Evolutionary conservation across 1,140 invertebrate species (phyloP).

Genomic region (Dendroctonus ponderosae): DNA sequence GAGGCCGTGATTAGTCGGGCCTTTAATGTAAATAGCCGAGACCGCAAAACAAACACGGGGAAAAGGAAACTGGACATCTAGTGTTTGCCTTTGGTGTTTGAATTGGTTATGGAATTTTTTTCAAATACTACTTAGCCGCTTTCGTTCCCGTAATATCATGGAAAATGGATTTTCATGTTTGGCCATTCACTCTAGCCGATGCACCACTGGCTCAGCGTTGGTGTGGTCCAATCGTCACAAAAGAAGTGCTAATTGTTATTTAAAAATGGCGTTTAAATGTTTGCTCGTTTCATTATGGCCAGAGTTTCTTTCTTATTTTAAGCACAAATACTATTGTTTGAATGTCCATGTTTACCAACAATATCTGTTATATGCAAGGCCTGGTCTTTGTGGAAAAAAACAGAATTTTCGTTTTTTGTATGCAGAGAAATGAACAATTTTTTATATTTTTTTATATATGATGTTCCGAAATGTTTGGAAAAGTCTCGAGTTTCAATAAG

Average conservation of each 20-base stretch:
- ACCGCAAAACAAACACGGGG: conserved; percentile 20
- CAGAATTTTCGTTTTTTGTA: too few species aligned
- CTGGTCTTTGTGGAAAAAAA: too few species aligned
- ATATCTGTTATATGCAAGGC: too few species aligned
- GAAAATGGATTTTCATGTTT: too few species aligned
- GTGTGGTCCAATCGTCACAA: conserved; percentile 20
- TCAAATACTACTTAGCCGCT: conserved; percentile 1
- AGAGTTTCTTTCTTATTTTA: too few species aligned
- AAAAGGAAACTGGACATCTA: conserved; percentile 29
- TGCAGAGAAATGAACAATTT: too few species aligned
- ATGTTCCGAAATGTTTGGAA: too few species aligned
- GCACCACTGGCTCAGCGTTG: not conserved
- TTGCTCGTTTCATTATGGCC: conserved; percentile 11
- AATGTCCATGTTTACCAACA: too few species aligned
- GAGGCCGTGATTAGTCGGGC: conserved; percentile 20
- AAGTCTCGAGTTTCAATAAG: too few species aligned
- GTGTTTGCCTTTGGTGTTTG: conserved; percentile 24
- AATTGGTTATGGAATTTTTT: conserved; percentile 20
- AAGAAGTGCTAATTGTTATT: conserved; percentile 20
- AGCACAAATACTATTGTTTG: too few species aligned
- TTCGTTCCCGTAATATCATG: too few species aligned
- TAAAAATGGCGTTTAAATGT: conserved; percentile 19
- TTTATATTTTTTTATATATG: too few species aligned
- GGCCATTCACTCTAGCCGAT: not conserved
- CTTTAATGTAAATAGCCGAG: conserved; percentile 26